Percentiles rank a stretch among this genome's conserved stretches.
Evolutionary conservation across 2,113 vertebrate genomes (phyloP).

Genomic region (Stictonetta naevosa): DNA sequence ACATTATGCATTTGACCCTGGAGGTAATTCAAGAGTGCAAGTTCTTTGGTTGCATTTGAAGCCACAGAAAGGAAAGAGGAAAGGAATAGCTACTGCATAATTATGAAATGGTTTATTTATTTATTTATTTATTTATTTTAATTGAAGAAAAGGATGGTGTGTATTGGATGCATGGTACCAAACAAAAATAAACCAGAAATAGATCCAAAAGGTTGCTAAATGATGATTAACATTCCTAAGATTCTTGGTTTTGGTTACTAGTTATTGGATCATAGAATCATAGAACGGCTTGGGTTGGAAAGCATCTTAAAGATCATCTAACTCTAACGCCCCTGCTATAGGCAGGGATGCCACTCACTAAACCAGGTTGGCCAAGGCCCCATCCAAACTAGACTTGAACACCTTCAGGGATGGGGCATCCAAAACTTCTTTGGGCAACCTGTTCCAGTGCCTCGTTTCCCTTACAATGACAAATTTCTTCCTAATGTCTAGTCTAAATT

Average conservation of each 20-base stretch:
- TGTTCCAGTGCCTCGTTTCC: too few species aligned
- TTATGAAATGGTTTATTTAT: not conserved
- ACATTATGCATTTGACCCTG: constrained; percentile 74
- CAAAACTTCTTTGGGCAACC: too few species aligned
- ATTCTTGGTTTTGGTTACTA: not conserved
- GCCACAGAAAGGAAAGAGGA: constrained; percentile 3
- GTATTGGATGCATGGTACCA: not conserved
- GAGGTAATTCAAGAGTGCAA: constrained; percentile 56
- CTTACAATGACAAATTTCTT: too few species aligned
- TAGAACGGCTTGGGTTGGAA: too few species aligned
- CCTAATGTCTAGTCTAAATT: too few species aligned
- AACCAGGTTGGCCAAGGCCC: too few species aligned
- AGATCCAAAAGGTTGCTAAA: not conserved
- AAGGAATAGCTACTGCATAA: not conserved
- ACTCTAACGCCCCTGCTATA: too few species aligned
- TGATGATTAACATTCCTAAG: not conserved
- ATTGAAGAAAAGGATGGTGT: not conserved
- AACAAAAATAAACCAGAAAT: constrained; percentile 18
- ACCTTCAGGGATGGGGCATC: too few species aligned
- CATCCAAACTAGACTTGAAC: too few species aligned
- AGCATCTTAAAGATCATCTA: too few species aligned
- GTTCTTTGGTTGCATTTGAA: constrained; percentile 36
- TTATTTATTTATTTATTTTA: too few species aligned
- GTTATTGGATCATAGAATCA: not conserved
- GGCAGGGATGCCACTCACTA: too few species aligned